A percentile compares a stretch with the other conserved stretches of the same genome.
Evolutionary conservation across 2,888 invertebrate species (phyloP).

Genomic region (Erannis defoliaria): DNA sequence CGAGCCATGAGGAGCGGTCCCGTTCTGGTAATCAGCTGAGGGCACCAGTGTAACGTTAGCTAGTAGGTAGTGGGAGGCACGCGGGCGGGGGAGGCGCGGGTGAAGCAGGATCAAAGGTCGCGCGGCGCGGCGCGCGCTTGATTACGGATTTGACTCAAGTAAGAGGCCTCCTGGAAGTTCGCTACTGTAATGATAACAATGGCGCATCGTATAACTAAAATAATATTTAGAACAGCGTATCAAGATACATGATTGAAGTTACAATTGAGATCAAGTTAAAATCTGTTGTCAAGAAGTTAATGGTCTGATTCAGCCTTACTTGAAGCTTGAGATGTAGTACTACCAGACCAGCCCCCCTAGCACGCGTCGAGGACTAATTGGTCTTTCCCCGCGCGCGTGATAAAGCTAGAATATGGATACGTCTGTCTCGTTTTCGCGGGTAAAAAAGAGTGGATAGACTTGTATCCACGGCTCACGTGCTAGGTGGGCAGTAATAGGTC

Average conservation of each 20-base stretch:
- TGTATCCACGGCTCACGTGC: too few species aligned
- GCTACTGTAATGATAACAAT: conserved; percentile 27
- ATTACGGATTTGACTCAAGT: conserved; percentile 59
- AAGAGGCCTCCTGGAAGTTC: conserved; percentile 50
- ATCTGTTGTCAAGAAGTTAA: too few species aligned
- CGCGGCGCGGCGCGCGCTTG: conserved; percentile 58
- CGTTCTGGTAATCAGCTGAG: conserved; percentile 63
- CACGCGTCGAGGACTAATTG: too few species aligned
- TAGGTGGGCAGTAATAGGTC: too few species aligned
- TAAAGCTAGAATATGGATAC: too few species aligned
- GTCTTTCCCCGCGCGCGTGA: too few species aligned
- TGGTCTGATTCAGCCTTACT: too few species aligned
- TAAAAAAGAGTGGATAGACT: too few species aligned
- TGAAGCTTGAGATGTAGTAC: too few species aligned
- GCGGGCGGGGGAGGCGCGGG: conserved; percentile 43
- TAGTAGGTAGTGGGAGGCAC: conserved; percentile 44
- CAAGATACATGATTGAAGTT: background rate
- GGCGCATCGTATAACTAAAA: conserved; percentile 15
- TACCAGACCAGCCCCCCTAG: too few species aligned
- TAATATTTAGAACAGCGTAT: background rate
- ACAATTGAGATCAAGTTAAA: too few species aligned
- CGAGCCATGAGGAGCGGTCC: conserved; percentile 46
- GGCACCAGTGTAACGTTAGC: conserved; percentile 63
- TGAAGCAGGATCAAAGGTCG: conserved; percentile 67
- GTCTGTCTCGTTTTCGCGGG: too few species aligned